Evolutionary conservation across 2,888 invertebrate genomes (phyloP).

Genomic region (Caenorhabditis sinica): DNA sequence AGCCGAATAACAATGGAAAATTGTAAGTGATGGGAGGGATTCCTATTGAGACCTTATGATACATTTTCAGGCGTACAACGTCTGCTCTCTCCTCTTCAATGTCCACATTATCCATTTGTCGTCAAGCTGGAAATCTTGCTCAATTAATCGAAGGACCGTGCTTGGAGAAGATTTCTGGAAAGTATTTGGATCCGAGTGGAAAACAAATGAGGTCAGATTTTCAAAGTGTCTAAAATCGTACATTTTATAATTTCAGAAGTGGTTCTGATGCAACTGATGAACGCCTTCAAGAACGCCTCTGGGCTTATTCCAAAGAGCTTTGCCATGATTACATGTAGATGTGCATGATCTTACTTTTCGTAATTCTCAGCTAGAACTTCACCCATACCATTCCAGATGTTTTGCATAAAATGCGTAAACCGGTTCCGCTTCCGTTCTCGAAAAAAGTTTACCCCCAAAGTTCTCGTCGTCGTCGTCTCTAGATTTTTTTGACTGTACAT

Average conservation of each 20-base stretch:
- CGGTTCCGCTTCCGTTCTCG: slow-evolving; percentile 43
- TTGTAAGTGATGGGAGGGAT: slow-evolving; percentile 55
- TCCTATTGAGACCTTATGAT: not conserved
- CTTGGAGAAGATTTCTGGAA: slow-evolving; percentile 77
- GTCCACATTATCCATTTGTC: slow-evolving; percentile 73
- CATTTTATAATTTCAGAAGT: slow-evolving; percentile 66
- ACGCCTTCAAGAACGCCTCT: slow-evolving; percentile 80
- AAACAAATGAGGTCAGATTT: slow-evolving; percentile 77
- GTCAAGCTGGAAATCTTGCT: slow-evolving; percentile 77
- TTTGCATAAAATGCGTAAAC: slow-evolving; percentile 65
- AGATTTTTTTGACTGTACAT: slow-evolving; percentile 58
- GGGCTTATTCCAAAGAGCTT: slow-evolving; percentile 75
- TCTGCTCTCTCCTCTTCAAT: slow-evolving; percentile 76
- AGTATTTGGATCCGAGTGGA: slow-evolving; percentile 81
- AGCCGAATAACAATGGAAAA: slow-evolving; percentile 76
- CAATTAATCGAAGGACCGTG: slow-evolving; percentile 76
- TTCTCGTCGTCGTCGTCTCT: slow-evolving; percentile 17
- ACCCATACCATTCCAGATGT: slow-evolving; percentile 54
- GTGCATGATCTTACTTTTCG: not conserved
- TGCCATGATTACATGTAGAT: slow-evolving; percentile 69
- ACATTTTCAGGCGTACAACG: slow-evolving; percentile 75
- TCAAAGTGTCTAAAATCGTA: too few species aligned
- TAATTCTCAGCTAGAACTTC: slow-evolving; percentile 33
- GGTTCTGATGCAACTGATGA: slow-evolving; percentile 80
- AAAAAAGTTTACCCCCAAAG: not conserved